A percentile compares a stretch with the other conserved stretches of the same genome.
Evolutionary conservation across 1,140 invertebrate genomes (phyloP).

Genomic region (Ericerus pela): DNA sequence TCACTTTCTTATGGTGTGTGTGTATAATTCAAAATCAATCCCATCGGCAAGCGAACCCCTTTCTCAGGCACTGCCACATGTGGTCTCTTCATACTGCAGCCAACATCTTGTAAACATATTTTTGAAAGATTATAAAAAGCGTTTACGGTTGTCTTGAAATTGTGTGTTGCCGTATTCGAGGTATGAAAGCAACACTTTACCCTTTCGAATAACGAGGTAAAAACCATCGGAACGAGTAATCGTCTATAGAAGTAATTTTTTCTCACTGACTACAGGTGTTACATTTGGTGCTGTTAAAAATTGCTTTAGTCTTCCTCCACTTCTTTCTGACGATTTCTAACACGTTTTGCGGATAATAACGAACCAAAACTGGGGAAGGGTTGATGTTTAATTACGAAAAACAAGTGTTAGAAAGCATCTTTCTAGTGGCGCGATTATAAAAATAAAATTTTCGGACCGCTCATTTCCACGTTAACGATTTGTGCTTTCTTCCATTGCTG

Average conservation of each 20-base stretch:
- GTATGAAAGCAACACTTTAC: background rate
- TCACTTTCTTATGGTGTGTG: no score
- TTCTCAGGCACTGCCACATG: no score
- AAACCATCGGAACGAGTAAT: no score
- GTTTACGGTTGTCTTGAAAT: no score
- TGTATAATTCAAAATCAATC: no score
- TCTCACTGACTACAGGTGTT: constrained; percentile 5
- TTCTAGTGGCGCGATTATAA: constrained; percentile 5
- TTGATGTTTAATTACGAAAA: constrained; percentile 7
- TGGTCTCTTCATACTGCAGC: no score
- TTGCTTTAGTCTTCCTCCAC: no score
- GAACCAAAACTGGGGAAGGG: background rate
- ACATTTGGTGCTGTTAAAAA: background rate
- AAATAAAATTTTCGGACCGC: constrained; percentile 5
- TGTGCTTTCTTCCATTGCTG: no score
- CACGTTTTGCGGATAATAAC: constrained; percentile 11
- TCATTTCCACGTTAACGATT: background rate
- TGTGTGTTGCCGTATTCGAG: no score
- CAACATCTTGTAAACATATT: no score
- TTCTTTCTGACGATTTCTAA: background rate
- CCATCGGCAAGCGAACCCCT: no score
- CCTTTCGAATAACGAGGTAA: constrained; percentile 3
- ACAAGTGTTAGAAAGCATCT: constrained; percentile 7
- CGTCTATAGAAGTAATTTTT: constrained; percentile 5
- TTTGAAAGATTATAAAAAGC: no score